Base-by-base conservation (phyloP, 2,888 invertebrate species). In the Heteromyza rotundicornis region DNA sequence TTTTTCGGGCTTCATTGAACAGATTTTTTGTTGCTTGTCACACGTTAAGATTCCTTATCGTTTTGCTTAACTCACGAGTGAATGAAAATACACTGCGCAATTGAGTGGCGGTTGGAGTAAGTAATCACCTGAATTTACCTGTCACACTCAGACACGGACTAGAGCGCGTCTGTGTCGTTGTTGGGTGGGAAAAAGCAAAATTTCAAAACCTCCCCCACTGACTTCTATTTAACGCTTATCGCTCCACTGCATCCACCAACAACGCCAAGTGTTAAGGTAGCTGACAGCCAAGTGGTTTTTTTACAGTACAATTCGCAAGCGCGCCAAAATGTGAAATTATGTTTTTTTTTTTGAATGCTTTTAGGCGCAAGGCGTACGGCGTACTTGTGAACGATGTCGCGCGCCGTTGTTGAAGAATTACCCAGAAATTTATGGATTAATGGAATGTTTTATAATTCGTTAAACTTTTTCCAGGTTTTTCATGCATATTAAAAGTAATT, bases 121-220 rank as follows among this genome's bases (percentile, higher is more conserved):
- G 16, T 53, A 53, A 53, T 53, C 53, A 32, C 16, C 17, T 53
- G 35, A 53, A 53, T 53, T 20, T 35, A 53, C 35, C 53, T 35
- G 53, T 35, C 53, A 53, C 19, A 27, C 49, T 14, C 49, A 49
- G 49, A 49, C 20, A 49, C n/a, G n/a, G n/a, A n/a, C n/a, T n/a
- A n/a, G n/a, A n/a, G n/a, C n/a, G n/a, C n/a, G n/a, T n/a, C n/a
- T 19, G 49, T 19, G 17, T 12, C 20, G 19, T 19, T 12, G 49
- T 19, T 2, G 8, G 8, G 17, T 17, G 16, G 20, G 19, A n/a
- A 8, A 49, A 17, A 19, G 12, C 20, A n/a, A n/a, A n/a, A n/a
- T n/a, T n/a, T n/a, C n/a, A n/a, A n/a, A n/a, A n/a, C n/a, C n/a
- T n/a, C n/a, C n/a, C n/a, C n/a, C n/a, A n/a, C n/a, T n/a, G n/a